Base-by-base conservation (phyloP, 2,888 invertebrate genomes). In the Xiphydria camelus region DNA sequence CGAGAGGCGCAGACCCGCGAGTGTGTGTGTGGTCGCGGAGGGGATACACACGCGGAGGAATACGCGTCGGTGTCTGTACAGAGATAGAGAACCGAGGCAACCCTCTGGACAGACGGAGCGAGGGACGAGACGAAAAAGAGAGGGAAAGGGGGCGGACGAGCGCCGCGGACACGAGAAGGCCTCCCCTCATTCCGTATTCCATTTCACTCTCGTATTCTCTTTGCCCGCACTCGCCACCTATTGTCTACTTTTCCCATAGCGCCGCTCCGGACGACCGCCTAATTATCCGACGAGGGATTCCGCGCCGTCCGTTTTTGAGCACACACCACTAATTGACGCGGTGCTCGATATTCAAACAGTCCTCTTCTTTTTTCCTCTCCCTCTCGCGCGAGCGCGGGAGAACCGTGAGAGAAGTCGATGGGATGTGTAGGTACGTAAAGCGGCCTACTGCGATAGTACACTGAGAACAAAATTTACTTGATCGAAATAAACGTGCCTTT, bases 121-220 rank as follows among this genome's bases (percentile, higher is more conserved):
- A n/a, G n/a, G n/a, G n/a, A n/a, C n/a, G 44, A 22, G 45, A 42
- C 44, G 23, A 44, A 46, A 51, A 43, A 48, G 41, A 47, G 43
- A 48, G 22, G 39, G 47, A 51, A 49, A 51, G 52, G 51, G 53
- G 51, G 48, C 49, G 39, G 52, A 61, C 45, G 49, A 23, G 50
- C 41, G 29, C 39, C 53, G 49, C 45, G 54, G 51, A 57, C 46
- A 60, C 50, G 14, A 61, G 61, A 59, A 61, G 57, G 55, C 53
- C 43, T 47, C 58, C 64, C 64, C 64, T 73, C 72, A 68, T 73
- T 68, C 53, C 60, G 67, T 73, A 72, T 73, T 72, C 72, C 63
- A 70, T 71, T 71, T 73, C 64, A 61, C 64, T 69, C 61, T 58
- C 59, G 62, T 58, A 70, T 73, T 72, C 70, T 62, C 70, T 73